A percentile compares a stretch with the other conserved stretches of the same genome.
These are phyloP conservation scores for Platypus cylindrus DNA, from an alignment of 2,888 invertebrate species.

Conservation along the genomic window DNA sequence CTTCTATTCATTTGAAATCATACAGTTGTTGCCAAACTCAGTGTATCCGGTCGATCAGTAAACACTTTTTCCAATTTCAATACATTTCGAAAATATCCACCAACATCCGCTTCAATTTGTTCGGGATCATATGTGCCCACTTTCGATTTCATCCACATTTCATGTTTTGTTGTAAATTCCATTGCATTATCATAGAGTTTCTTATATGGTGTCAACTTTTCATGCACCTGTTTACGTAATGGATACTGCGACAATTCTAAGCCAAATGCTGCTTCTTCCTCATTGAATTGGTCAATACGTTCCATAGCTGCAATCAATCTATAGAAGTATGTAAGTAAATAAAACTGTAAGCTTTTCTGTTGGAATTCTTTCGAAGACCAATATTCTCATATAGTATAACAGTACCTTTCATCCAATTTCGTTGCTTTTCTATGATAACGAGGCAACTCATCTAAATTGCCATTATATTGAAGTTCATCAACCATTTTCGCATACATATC, in stretches of 20 bases:
- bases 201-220: constrained; percentile 73
- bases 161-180: constrained; percentile 71
- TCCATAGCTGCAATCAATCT: constrained; percentile 60
- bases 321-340: too few relatives aligned
- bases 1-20: constrained; percentile 11
- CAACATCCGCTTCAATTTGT: constrained; percentile 69
- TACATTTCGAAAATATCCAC: constrained; percentile 56
- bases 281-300: constrained; percentile 78
- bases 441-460: constrained; percentile 68
- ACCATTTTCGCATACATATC: constrained; percentile 67
- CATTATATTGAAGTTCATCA: constrained; percentile 77
- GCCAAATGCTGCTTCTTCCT: constrained; percentile 78
- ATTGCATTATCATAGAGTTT: constrained; percentile 79
- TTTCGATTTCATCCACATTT: constrained; percentile 73
- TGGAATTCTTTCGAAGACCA: too few relatives aligned
- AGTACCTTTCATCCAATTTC: constrained; percentile 56
- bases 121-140: constrained; percentile 82
- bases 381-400: too few relatives aligned
- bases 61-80: constrained; percentile 84
- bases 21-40: constrained; percentile 55
- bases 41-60: constrained; percentile 59
- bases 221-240: constrained; percentile 62
- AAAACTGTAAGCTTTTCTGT: too few relatives aligned
- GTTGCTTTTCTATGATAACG: constrained; percentile 73
- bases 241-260: constrained; percentile 86